Evolutionary conservation across 2,113 vertebrate species (phyloP).

Genomic region (Calonectris borealis): DNA sequence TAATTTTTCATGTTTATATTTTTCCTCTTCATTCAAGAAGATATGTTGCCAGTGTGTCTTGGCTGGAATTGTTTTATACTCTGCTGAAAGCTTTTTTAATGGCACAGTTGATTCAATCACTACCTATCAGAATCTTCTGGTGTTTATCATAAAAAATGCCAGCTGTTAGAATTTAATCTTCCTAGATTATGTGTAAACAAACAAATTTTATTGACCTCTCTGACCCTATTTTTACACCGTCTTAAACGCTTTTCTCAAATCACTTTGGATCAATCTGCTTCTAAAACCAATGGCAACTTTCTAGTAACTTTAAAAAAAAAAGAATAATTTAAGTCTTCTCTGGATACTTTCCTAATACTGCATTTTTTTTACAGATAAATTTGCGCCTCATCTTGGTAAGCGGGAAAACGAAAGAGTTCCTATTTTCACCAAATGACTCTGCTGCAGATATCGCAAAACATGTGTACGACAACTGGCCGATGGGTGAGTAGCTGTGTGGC

Average conservation of each 20-base stretch:
- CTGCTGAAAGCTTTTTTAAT: neutral
- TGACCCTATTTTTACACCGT: neutral
- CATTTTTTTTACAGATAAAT: slow-evolving; percentile 85
- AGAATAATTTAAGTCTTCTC: neutral
- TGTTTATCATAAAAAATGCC: neutral
- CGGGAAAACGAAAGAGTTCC: slow-evolving; percentile 97
- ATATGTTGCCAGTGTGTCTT: neutral
- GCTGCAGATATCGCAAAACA: slow-evolving; percentile 97
- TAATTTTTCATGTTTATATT: neutral
- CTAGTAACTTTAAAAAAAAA: neutral
- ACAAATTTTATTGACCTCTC: neutral
- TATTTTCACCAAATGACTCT: slow-evolving; percentile 95
- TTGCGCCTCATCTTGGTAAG: slow-evolving; percentile 97
- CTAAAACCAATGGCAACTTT: neutral
- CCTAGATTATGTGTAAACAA: neutral
- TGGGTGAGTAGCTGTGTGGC: slow-evolving; percentile 83
- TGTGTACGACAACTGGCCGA: slow-evolving; percentile 98
- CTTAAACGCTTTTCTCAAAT: neutral
- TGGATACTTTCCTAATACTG: neutral
- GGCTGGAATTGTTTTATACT: neutral
- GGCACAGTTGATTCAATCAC: neutral
- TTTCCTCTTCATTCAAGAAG: neutral
- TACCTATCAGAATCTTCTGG: neutral
- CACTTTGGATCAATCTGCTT: neutral
- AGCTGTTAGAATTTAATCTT: neutral